Evolutionary conservation across 2,113 vertebrate species (phyloP).

Genomic region (Argyrosomus japonicus): DNA sequence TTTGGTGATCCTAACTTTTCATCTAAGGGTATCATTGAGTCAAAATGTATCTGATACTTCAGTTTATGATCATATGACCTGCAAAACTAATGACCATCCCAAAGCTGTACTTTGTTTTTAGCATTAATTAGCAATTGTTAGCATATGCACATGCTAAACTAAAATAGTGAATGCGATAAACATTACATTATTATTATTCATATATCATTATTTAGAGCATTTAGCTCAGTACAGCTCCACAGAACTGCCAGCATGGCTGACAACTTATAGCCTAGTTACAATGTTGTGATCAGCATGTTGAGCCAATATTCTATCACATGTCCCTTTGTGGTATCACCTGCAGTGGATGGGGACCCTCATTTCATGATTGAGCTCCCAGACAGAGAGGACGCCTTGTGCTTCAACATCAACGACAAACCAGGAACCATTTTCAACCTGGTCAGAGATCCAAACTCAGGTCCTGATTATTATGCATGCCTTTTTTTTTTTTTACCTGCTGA

Average conservation of each 20-base stretch:
- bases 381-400: slow-evolving; percentile 90
- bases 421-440: slow-evolving; percentile 91
- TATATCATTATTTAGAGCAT: too few relatives aligned
- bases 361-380: slow-evolving; percentile 91
- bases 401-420: slow-evolving; percentile 91
- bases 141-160: neutral
- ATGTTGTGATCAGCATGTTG: neutral
- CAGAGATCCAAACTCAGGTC: slow-evolving; percentile 88
- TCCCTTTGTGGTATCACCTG: neutral
- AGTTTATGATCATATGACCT: neutral
- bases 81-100: neutral
- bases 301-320: neutral
- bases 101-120: neutral
- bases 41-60: neutral
- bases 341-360: slow-evolving; percentile 98
- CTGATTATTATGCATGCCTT: neutral
- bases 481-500: too few relatives aligned
- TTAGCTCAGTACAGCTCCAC: too few relatives aligned
- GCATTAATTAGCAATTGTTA: neutral
- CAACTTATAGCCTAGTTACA: neutral
- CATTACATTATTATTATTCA: too few relatives aligned
- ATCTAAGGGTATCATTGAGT: neutral
- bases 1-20: neutral
- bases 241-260: neutral
- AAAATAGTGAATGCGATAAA: neutral